phyloP scores from a whole-genome alignment of 2,797 vertebrate genomes.

The Crenuchus spilurus region DNA sequence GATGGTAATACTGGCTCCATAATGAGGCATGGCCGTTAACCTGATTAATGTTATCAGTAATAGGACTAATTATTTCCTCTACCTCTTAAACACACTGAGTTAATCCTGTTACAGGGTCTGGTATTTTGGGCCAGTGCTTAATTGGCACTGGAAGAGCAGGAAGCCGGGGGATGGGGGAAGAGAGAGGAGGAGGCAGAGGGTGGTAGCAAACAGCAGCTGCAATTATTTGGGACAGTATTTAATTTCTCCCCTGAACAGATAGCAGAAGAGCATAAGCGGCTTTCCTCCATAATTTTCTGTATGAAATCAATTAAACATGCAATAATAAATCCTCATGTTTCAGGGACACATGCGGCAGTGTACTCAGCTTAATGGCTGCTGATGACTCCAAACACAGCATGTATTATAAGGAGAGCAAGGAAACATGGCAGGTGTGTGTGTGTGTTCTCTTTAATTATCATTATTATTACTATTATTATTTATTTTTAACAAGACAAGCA shows the following conservation, averaged over 20 bases:
- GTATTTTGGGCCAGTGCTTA: constrained; percentile 61
- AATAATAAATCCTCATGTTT: constrained; percentile 61
- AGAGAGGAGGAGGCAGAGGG: neutral
- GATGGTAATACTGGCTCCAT: constrained; percentile 52
- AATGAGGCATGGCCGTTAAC: constrained; percentile 69
- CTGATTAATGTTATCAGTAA: constrained; percentile 76
- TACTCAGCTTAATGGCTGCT: constrained; percentile 41
- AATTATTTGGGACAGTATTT: constrained; percentile 63
- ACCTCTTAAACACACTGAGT: constrained; percentile 68
- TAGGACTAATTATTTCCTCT: constrained; percentile 77
- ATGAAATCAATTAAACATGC: constrained; percentile 67
- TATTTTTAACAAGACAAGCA: constrained; percentile 4
- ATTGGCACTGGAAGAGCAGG: constrained; percentile 54
- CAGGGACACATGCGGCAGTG: constrained; percentile 50
- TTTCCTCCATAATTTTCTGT: constrained; percentile 58
- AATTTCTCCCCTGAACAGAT: constrained; percentile 50
- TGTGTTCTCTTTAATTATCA: constrained; percentile 21
- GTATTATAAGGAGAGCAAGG: constrained; percentile 24
- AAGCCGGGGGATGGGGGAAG: constrained; percentile 19
- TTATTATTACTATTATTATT: too few relatives aligned
- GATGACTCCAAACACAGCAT: constrained; percentile 41
- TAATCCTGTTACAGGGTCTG: constrained; percentile 76
- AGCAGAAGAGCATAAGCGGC: constrained; percentile 48
- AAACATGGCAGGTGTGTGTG: constrained; percentile 19
- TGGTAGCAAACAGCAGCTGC: constrained; percentile 52